phyloP scores from a whole-genome alignment of 2,888 invertebrate species.

The Agonum fuliginosum region DNA sequence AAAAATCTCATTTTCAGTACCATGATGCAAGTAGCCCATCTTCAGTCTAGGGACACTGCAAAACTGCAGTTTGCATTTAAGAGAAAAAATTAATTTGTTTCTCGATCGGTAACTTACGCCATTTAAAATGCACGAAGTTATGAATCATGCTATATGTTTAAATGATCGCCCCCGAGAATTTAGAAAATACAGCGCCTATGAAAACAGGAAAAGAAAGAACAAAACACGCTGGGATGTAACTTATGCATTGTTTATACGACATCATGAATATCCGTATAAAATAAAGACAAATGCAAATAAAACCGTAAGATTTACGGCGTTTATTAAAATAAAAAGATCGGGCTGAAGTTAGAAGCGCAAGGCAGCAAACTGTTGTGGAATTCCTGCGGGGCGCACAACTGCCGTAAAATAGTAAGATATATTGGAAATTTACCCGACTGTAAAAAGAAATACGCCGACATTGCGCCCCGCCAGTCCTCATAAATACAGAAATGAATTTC shows the following conservation, averaged over 20 bases:
- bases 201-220: slow-evolving; percentile 18
- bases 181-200: too few relatives aligned
- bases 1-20: too few relatives aligned
- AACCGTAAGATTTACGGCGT: slow-evolving; percentile 48
- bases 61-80: too few relatives aligned
- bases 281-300: slow-evolving; percentile 53
- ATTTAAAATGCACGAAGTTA: too few relatives aligned
- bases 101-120: too few relatives aligned
- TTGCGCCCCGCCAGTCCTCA: slow-evolving; percentile 21
- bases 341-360: slow-evolving; percentile 26
- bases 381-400: slow-evolving; percentile 51
- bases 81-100: too few relatives aligned
- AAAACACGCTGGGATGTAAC: slow-evolving; percentile 28
- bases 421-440: slow-evolving; percentile 56
- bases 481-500: slow-evolving; percentile 46
- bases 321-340: slow-evolving; percentile 54
- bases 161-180: too few relatives aligned
- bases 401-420: slow-evolving; percentile 58
- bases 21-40: too few relatives aligned
- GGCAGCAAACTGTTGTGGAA: slow-evolving; percentile 49
- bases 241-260: slow-evolving; percentile 50
- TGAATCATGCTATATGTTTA: too few relatives aligned
- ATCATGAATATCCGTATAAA: slow-evolving; percentile 45
- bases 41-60: too few relatives aligned
- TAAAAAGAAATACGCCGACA: slow-evolving; percentile 53